Evolutionary conservation across 2,797 vertebrate genomes (phyloP).

Genomic region (Telmatherina bonti): DNA sequence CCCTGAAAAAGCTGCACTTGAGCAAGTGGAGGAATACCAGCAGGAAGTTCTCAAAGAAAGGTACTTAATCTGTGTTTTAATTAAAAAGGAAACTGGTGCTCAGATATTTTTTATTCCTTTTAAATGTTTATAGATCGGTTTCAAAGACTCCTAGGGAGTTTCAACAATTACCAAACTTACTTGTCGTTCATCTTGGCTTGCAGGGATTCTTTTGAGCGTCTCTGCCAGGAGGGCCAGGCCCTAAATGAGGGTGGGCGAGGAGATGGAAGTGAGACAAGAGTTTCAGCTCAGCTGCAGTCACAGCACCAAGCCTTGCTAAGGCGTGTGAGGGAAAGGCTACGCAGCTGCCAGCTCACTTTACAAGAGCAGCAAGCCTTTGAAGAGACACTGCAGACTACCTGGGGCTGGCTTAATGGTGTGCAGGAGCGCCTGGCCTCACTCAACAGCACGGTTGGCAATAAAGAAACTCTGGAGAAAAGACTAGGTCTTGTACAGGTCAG

Average conservation of each 20-base stretch:
- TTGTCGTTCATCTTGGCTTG: neutral
- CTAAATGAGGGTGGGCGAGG: conserved; percentile 90
- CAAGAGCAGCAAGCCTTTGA: conserved; percentile 96
- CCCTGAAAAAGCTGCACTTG: conserved; percentile 89
- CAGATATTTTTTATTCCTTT: neutral
- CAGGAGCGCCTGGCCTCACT: conserved; percentile 88
- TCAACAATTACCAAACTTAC: conserved; percentile 4
- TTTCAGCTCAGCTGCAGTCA: conserved; percentile 89
- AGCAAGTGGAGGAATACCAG: conserved; percentile 92
- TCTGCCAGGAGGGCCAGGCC: conserved; percentile 90
- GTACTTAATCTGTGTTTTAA: conserved; percentile 65
- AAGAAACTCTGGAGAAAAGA: conserved; percentile 89
- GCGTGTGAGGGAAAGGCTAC: conserved; percentile 86
- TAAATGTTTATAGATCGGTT: neutral
- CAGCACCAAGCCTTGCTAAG: conserved; percentile 90
- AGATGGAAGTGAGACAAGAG: conserved; percentile 87
- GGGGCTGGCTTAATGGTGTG: conserved; percentile 89
- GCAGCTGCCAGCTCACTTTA: conserved; percentile 88
- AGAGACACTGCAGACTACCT: conserved; percentile 89
- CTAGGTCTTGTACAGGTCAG: conserved; percentile 91
- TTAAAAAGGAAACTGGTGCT: neutral
- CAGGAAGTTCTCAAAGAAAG: conserved; percentile 92
- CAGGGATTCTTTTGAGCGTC: conserved; percentile 93
- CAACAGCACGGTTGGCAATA: conserved; percentile 90
- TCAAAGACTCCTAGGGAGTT: neutral